Conservation (phyloP, 1,140 invertebrate genomes). For the Orius laevigatus region DNA sequence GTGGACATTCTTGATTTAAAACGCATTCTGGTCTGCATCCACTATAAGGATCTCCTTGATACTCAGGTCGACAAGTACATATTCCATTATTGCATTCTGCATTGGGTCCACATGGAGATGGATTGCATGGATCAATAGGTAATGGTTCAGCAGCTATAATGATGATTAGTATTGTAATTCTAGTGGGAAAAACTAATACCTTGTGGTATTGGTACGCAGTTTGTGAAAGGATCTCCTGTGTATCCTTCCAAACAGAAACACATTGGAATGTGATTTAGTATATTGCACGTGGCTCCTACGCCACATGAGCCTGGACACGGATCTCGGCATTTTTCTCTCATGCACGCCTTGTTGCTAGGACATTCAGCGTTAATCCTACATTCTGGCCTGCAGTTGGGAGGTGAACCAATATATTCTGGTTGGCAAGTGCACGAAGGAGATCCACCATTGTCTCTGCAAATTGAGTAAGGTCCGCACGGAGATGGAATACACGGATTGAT, state of each 20-base stretch:
- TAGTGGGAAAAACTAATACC: conserved; percentile 5
- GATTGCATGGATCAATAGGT: conserved; percentile 43
- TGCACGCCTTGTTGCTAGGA: conserved; percentile 49
- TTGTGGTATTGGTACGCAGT: conserved; percentile 6
- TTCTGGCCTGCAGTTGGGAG: conserved; percentile 56
- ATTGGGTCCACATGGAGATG: conserved; percentile 57
- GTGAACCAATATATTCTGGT: conserved; percentile 50
- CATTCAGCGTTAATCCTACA: conserved; percentile 58
- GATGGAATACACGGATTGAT: conserved; percentile 53
- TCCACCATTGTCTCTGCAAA: conserved; percentile 45
- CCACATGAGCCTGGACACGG: conserved; percentile 64
- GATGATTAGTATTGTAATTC: neutral
- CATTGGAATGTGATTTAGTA: conserved; percentile 51
- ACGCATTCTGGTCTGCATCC: conserved; percentile 46
- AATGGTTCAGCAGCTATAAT: conserved; percentile 13
- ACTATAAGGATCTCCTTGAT: conserved; percentile 44
- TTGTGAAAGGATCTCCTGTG: conserved; percentile 51
- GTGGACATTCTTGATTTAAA: conserved; percentile 43
- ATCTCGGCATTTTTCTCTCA: conserved; percentile 53
- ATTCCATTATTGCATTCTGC: conserved; percentile 42
- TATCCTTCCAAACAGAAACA: conserved; percentile 54
- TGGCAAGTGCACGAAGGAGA: conserved; percentile 50
- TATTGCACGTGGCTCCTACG: conserved; percentile 52
- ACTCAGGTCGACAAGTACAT: conserved; percentile 40
- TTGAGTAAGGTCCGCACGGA: conserved; percentile 56